A percentile compares a stretch with the other conserved stretches of the same genome.
These are phyloP conservation scores for Prorops nasuta DNA, from an alignment of 1,140 invertebrate species.

Conservation along the genomic window DNA sequence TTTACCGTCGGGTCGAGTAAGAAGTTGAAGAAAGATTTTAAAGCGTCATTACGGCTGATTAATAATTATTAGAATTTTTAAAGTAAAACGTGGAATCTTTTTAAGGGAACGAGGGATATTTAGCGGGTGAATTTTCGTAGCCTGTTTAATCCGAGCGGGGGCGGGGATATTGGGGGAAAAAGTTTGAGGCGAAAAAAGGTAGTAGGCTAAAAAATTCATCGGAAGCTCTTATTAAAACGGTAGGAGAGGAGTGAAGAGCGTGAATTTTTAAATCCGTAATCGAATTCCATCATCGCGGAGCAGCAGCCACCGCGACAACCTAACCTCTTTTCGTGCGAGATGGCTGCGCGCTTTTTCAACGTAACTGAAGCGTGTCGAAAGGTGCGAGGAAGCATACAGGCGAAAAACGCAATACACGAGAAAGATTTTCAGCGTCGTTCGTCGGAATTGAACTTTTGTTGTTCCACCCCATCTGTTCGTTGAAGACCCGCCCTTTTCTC, in stretches of 20 bases:
- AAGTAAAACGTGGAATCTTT: too few species aligned
- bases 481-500: not conserved
- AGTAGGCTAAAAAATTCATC: not conserved
- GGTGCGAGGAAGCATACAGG: constrained; percentile 6
- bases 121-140: too few species aligned
- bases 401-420: constrained; percentile 32
- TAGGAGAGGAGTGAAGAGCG: not conserved
- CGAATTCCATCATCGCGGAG: not conserved
- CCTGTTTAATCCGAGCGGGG: too few species aligned
- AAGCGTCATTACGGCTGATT: too few species aligned
- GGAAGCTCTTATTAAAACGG: not conserved
- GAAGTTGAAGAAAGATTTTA: too few species aligned
- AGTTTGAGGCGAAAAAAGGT: not conserved
- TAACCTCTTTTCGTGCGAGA: not conserved
- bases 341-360: not conserved
- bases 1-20: too few species aligned
- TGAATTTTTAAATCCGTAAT: not conserved
- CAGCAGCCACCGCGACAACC: too few species aligned
- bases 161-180: too few species aligned
- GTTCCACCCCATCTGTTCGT: constrained; percentile 30
- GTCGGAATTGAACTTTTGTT: constrained; percentile 49
- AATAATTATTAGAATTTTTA: too few species aligned
- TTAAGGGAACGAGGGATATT: too few species aligned
- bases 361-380: not conserved
- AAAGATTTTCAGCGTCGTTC: constrained; percentile 46